Evolutionary conservation across 2,113 vertebrate genomes (phyloP).

Genomic region (Hirundichthys speculiger): DNA sequence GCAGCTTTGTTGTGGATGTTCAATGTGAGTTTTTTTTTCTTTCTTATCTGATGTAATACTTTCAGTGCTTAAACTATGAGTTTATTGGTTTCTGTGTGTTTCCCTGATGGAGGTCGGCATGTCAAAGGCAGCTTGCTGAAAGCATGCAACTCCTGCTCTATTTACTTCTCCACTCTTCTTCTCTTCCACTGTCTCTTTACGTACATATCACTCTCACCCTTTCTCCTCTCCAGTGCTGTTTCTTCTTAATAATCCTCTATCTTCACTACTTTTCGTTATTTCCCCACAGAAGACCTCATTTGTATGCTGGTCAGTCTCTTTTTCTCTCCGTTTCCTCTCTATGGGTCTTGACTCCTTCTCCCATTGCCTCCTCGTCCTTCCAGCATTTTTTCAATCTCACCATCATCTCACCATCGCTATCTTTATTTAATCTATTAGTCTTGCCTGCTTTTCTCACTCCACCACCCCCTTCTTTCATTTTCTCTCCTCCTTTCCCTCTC

Average conservation of each 20-base stretch:
- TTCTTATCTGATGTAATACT: too few species aligned
- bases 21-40: constrained; percentile 16
- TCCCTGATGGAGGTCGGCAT: constrained; percentile 9
- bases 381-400: constrained; percentile 22
- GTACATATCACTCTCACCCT: too few species aligned
- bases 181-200: background rate
- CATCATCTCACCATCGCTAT: constrained; percentile 43
- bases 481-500: constrained; percentile 32
- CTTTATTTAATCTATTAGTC: constrained; percentile 50
- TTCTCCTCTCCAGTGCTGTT: background rate
- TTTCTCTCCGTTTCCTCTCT: constrained; percentile 13
- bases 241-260: background rate
- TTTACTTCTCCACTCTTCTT: constrained; percentile 1
- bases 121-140: constrained; percentile 38
- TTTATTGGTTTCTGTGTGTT: too few species aligned
- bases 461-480: constrained; percentile 22
- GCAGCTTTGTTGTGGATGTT: constrained; percentile 23
- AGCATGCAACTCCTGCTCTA: constrained; percentile 7
- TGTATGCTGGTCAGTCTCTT: constrained; percentile 44
- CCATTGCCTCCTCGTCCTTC: constrained; percentile 24
- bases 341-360: constrained; percentile 6
- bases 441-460: constrained; percentile 32
- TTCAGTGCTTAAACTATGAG: too few species aligned
- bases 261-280: background rate
- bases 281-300: constrained; percentile 55